phyloP scores from a whole-genome alignment of 2,113 vertebrate genomes.

The Odocoileus hemionus region DNA sequence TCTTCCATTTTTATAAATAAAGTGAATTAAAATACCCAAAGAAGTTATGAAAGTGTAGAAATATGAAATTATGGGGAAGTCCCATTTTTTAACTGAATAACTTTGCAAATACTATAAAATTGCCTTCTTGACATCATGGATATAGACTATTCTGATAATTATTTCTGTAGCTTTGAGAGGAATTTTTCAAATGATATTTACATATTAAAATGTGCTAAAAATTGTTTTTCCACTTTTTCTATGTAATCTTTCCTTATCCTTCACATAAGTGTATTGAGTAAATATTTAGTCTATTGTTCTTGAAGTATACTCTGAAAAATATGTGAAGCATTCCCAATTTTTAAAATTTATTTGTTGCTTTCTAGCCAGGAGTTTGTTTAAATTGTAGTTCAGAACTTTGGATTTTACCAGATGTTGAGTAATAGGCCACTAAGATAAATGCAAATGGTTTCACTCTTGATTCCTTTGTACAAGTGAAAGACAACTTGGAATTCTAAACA shows the following conservation, averaged over 20 bases:
- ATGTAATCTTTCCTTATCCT: slow-evolving; percentile 56
- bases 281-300: slow-evolving; percentile 78
- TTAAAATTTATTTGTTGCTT: background rate
- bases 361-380: background rate
- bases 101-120: background rate
- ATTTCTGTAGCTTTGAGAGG: background rate
- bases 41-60: background rate
- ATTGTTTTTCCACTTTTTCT: slow-evolving; percentile 37
- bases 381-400: background rate
- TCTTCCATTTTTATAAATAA: background rate
- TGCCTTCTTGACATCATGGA: background rate
- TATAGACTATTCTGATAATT: slow-evolving; percentile 2
- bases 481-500: slow-evolving; percentile 59
- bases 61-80: background rate
- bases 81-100: background rate
- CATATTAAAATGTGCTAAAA: slow-evolving; percentile 36
- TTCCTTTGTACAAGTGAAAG: slow-evolving; percentile 22
- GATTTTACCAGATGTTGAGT: slow-evolving; percentile 20
- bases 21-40: background rate
- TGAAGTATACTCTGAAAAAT: slow-evolving; percentile 62
- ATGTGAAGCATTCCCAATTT: slow-evolving; percentile 42
- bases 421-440: background rate
- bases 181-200: background rate
- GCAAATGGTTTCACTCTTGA: slow-evolving; percentile 29
- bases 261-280: background rate